These are phyloP conservation scores for Rhabdomys dilectus DNA, from an alignment of 2,113 vertebrate genomes.

Conservation along the genomic window DNA sequence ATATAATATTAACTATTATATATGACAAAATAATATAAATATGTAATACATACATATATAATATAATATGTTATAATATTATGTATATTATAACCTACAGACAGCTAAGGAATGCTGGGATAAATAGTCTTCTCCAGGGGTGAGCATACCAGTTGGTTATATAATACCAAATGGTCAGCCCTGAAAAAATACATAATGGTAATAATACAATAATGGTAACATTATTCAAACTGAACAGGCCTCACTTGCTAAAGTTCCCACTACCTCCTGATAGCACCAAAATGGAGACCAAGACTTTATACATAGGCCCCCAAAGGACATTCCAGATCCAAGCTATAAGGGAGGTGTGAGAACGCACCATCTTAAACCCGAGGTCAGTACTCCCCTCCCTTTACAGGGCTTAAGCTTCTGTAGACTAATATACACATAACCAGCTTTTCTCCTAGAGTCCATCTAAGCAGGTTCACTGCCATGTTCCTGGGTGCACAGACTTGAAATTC, in stretches of 20 bases:
- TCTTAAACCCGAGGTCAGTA: conserved; percentile 39
- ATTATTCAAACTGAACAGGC: neutral
- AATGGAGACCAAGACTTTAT: neutral
- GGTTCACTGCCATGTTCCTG: neutral
- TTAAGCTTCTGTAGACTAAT: conserved; percentile 47
- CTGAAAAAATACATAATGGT: no score
- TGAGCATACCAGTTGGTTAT: neutral
- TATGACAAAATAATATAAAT: neutral
- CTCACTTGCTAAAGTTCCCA: neutral
- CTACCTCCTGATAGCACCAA: neutral
- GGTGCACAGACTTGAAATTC: neutral
- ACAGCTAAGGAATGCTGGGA: neutral
- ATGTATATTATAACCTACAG: neutral
- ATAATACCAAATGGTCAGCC: neutral
- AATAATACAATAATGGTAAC: no score
- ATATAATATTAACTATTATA: neutral
- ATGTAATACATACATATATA: neutral
- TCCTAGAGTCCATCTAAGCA: neutral
- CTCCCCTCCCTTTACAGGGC: neutral
- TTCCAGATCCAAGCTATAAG: neutral
- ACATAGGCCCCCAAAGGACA: neutral
- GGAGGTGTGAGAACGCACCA: neutral
- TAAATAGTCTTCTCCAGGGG: neutral
- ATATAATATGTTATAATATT: no score
- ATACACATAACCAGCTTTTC: conserved; percentile 8